Evolutionary conservation across 2,888 invertebrate genomes (phyloP).

Genomic region (Horisme vitalbata): DNA sequence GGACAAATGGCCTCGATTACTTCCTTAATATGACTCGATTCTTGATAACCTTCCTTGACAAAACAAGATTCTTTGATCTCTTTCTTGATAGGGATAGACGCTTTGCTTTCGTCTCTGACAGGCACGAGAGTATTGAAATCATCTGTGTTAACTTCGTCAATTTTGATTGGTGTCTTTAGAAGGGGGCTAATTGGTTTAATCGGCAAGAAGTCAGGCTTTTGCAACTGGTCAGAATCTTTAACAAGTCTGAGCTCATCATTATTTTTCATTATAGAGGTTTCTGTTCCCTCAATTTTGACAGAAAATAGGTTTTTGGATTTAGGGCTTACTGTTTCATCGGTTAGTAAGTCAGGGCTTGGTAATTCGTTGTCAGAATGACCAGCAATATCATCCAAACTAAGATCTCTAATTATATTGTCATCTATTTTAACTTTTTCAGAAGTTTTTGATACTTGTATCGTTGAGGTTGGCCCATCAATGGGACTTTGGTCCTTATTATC

Average conservation of each 20-base stretch:
- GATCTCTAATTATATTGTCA: neutral
- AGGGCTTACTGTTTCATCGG: conserved; percentile 10
- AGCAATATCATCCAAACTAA: conserved; percentile 1
- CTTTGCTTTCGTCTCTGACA: too few species aligned
- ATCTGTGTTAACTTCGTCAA: neutral
- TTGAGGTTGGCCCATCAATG: too few species aligned
- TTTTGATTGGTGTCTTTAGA: conserved; percentile 12
- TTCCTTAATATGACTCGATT: too few species aligned
- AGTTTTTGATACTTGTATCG: too few species aligned
- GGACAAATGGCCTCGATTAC: too few species aligned
- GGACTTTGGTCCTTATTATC: too few species aligned
- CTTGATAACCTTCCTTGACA: too few species aligned
- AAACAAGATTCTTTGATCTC: too few species aligned
- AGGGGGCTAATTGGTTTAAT: conserved; percentile 19
- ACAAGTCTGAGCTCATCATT: neutral
- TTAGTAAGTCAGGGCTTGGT: conserved; percentile 7
- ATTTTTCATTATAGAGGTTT: neutral
- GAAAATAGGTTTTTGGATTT: neutral
- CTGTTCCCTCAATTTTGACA: neutral
- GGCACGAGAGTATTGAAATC: too few species aligned
- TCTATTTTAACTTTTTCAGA: too few species aligned
- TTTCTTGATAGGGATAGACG: too few species aligned
- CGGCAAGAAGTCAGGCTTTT: conserved; percentile 10
- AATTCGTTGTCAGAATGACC: neutral
- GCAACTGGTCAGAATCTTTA: neutral